Percentiles rank a stretch among this genome's conserved stretches.
These are phyloP conservation scores for Takifugu rubripes DNA, from an alignment of 2,797 vertebrate genomes.

Conservation along the genomic window DNA sequence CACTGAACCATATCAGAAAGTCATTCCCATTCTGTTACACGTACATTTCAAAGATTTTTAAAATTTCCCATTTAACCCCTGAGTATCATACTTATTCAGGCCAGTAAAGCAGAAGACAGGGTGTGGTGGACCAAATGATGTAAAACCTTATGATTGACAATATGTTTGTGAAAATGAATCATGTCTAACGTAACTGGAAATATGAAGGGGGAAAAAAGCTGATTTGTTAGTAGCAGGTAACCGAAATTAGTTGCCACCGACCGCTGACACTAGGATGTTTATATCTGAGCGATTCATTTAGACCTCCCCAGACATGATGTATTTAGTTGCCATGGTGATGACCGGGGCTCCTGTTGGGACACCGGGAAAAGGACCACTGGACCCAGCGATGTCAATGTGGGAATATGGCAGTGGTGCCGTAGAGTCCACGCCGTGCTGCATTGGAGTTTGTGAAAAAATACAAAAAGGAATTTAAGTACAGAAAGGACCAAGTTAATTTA, in stretches of 20 bases:
- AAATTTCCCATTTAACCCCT: slow-evolving; percentile 31
- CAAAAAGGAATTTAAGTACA: neutral
- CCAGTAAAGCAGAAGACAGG: slow-evolving; percentile 6
- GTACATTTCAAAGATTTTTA: slow-evolving; percentile 13
- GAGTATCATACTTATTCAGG: slow-evolving; percentile 39
- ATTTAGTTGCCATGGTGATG: slow-evolving; percentile 76
- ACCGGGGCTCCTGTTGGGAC: slow-evolving; percentile 81
- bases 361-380: slow-evolving; percentile 81
- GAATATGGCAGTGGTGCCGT: slow-evolving; percentile 73
- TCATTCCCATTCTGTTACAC: slow-evolving; percentile 4
- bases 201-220: slow-evolving; percentile 13
- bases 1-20: slow-evolving; percentile 19
- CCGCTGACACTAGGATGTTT: slow-evolving; percentile 2
- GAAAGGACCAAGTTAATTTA: neutral
- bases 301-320: slow-evolving; percentile 57
- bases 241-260: slow-evolving; percentile 8
- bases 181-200: slow-evolving; percentile 11
- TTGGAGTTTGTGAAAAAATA: neutral
- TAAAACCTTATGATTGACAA: slow-evolving; percentile 14
- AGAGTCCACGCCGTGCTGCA: slow-evolving; percentile 77
- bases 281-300: slow-evolving; percentile 11
- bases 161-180: slow-evolving; percentile 1
- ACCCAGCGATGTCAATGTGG: slow-evolving; percentile 82
- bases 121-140: neutral
- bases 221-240: slow-evolving; percentile 6